Conservation (phyloP, 2,888 invertebrate species). For the Baccha elongata region DNA sequence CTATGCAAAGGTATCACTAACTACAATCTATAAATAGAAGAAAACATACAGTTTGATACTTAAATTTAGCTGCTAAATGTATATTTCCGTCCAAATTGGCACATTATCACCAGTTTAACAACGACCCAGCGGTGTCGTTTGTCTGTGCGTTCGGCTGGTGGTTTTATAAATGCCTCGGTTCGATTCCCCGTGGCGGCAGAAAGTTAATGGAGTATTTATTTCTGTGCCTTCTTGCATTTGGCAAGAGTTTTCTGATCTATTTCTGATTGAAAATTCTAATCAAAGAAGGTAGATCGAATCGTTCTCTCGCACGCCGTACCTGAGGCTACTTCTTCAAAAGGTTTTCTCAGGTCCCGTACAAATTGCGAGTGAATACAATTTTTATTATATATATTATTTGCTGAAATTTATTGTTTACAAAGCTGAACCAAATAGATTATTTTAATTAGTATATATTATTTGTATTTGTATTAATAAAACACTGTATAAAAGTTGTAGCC, state of each 20-base stretch:
- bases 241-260: slow-evolving; percentile 79
- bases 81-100: background rate
- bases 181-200: slow-evolving; percentile 5
- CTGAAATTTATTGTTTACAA: background rate
- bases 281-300: slow-evolving; percentile 81
- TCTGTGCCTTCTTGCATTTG: slow-evolving; percentile 77
- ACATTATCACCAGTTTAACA: fast-evolving
- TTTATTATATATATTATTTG: too few relatives aligned
- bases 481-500: background rate
- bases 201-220: background rate
- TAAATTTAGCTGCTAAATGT: too few relatives aligned
- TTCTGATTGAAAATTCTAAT: slow-evolving; percentile 79
- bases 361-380: slow-evolving; percentile 77
- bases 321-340: slow-evolving; percentile 74
- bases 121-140: background rate
- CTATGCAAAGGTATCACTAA: too few relatives aligned
- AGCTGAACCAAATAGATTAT: too few relatives aligned
- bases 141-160: slow-evolving; percentile 2
- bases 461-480: too few relatives aligned
- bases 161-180: background rate
- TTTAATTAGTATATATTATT: too few relatives aligned
- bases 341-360: slow-evolving; percentile 75
- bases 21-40: too few relatives aligned
- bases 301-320: slow-evolving; percentile 80
- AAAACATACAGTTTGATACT: too few relatives aligned